These are phyloP conservation scores for Condylura cristata DNA, from an alignment of 2,113 vertebrate species.

Conservation along the genomic window DNA sequence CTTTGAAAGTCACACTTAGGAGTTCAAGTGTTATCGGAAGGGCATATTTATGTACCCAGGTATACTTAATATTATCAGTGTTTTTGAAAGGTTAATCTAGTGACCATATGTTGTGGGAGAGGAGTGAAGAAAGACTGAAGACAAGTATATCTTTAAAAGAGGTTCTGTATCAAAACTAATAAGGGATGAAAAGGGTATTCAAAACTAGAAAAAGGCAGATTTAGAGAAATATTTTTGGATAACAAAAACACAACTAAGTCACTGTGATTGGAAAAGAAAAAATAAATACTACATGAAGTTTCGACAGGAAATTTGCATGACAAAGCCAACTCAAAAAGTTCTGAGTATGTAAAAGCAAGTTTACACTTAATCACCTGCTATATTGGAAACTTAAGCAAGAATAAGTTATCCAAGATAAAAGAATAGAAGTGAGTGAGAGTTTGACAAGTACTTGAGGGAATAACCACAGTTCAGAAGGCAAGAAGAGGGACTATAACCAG, in stretches of 20 bases:
- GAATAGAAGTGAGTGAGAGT: not conserved
- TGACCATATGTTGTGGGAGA: not conserved
- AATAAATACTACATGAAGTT: not conserved
- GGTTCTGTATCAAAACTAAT: not conserved
- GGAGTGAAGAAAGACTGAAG: not conserved
- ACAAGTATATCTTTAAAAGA: not conserved
- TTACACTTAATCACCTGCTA: not conserved
- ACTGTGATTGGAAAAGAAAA: not conserved
- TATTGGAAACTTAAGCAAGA: not conserved
- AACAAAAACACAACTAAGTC: not conserved
- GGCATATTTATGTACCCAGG: not conserved
- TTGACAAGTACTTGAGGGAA: not conserved
- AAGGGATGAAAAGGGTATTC: not conserved
- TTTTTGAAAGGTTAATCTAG: constrained; percentile 18
- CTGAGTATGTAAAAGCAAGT: not conserved
- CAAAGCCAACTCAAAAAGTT: not conserved
- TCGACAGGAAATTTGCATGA: not conserved
- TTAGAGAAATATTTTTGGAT: not conserved
- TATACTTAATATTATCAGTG: not conserved
- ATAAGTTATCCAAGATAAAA: not conserved
- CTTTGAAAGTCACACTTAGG: not conserved
- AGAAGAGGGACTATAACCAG: not conserved
- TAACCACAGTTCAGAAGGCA: not conserved
- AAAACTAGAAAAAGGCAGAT: not conserved
- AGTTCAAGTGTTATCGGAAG: constrained; percentile 21